Evolutionary conservation across 1,140 invertebrate genomes (phyloP).

Genomic region (Tetramorium alpestre): DNA sequence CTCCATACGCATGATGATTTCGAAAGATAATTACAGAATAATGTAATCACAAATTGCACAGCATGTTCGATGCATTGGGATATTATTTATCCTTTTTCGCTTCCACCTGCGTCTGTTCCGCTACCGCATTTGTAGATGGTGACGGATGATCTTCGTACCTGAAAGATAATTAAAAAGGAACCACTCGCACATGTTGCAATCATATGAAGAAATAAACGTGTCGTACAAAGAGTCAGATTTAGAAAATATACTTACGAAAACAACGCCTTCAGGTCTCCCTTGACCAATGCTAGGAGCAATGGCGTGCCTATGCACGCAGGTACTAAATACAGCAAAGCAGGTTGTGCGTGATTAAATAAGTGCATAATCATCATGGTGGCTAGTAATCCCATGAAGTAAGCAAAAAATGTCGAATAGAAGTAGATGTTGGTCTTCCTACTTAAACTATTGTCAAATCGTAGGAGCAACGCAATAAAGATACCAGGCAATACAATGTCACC

Average conservation of each 20-base stretch:
- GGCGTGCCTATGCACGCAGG: conserved; percentile 98
- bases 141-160: conserved; percentile 90
- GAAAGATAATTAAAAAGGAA: background rate
- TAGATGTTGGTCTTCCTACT: conserved; percentile 95
- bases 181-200: background rate
- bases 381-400: conserved; percentile 97
- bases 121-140: conserved; percentile 27
- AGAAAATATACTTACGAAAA: conserved; percentile 92
- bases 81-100: conserved; percentile 84
- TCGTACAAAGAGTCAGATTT: background rate
- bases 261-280: conserved; percentile 96
- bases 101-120: conserved; percentile 80
- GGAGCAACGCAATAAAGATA: conserved; percentile 98
- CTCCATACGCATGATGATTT: conserved; percentile 34
- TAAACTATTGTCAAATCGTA: conserved; percentile 97
- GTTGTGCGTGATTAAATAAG: conserved; percentile 99
- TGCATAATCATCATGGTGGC: conserved; percentile 99
- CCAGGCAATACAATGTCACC: conserved; percentile 99
- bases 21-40: conserved; percentile 32
- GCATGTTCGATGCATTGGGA: background rate
- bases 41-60: conserved; percentile 1
- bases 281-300: conserved; percentile 93
- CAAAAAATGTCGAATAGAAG: conserved; percentile 97
- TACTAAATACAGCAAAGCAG: conserved; percentile 98
- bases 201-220: conserved; percentile 17